Base-by-base conservation (phyloP, 2,888 invertebrate genomes). In the Drosophila emarginata region DNA sequence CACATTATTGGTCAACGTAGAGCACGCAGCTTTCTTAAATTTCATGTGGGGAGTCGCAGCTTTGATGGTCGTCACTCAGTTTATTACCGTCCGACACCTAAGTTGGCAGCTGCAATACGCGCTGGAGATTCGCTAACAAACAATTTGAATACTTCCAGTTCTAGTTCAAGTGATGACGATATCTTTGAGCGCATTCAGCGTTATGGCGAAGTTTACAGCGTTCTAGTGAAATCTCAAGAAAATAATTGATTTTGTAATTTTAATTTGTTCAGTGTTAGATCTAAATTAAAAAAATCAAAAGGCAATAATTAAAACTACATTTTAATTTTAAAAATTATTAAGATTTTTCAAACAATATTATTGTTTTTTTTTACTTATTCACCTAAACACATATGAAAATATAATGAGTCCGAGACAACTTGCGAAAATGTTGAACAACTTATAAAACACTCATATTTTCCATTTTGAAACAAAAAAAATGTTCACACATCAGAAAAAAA, bases 41-140 rank as follows among this genome's bases (percentile, higher is more conserved):
- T 87, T 40, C 80, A 91, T 60, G 58, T 80, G 2, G 87, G 86
- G 18, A 76, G 76, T 18, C 79, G 78, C 23, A 80, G 79, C 59
- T 91, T 91, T 37, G 77, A 89, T n/a, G 59, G 71, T n/a, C 77
- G 75, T 18, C 80, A 87, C 6, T 77, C 77, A 0, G 72, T 91
- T 2, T 91, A 91, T 53, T 91, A 80, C 64, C 81, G 77, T 40
- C 85, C 91, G 5, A 80, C 89, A 1, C 52, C 63, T 0, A 70
- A 74, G 15, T 6, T 87, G 28, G 67, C 67, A 0, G 59, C 61
- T n/a, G 61, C 59, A 0, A 5, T 87, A 7, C 53, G 12, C 11
- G 37, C 28, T 5, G 32, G 61, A 21, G 39, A 62, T 37, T 3
- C 23, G 4, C 59, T 69, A 1, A 45, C 57, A 1, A 6, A 59